Conservation (phyloP, 2,888 invertebrate species). For the Punctoribates punctum region DNA sequence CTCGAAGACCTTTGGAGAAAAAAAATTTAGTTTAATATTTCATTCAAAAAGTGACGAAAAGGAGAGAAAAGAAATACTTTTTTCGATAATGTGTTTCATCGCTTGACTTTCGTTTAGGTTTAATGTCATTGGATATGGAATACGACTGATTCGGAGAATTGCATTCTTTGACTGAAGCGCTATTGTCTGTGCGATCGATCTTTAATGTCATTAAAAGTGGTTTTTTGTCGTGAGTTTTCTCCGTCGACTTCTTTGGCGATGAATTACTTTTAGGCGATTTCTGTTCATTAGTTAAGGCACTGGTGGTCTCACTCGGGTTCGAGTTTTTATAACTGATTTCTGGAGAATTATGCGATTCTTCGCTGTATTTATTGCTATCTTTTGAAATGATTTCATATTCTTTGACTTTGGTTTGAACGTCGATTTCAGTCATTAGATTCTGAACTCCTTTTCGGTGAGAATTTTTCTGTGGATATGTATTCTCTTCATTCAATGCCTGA, state of each 20-base stretch:
- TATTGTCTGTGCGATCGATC: conserved; percentile 42
- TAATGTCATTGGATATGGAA: neutral
- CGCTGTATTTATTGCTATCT: neutral
- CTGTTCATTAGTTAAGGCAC: neutral
- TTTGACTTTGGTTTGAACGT: conserved; percentile 16
- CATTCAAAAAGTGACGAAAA: neutral
- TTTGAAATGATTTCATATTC: conserved; percentile 24
- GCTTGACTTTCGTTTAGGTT: conserved; percentile 17
- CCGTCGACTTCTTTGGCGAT: neutral
- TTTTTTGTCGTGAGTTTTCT: conserved; percentile 32
- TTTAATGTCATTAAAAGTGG: conserved; percentile 40
- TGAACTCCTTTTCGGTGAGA: neutral
- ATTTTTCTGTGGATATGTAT: neutral
- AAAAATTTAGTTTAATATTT: neutral
- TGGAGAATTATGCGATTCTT: neutral
- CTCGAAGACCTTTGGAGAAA: neutral
- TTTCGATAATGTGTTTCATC: conserved; percentile 21
- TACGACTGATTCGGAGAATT: conserved; percentile 29
- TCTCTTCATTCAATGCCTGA: conserved; percentile 48
- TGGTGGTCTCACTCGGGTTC: neutral
- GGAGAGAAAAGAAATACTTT: neutral
- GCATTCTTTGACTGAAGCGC: conserved; percentile 19
- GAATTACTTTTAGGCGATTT: conserved; percentile 1
- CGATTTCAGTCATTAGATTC: neutral
- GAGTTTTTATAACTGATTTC: neutral